Evolutionary conservation across 2,888 invertebrate genomes (phyloP), one percentile per base, ranked within the genome.

Genomic region (Bursaphelenchus okinawaensis): DNA sequence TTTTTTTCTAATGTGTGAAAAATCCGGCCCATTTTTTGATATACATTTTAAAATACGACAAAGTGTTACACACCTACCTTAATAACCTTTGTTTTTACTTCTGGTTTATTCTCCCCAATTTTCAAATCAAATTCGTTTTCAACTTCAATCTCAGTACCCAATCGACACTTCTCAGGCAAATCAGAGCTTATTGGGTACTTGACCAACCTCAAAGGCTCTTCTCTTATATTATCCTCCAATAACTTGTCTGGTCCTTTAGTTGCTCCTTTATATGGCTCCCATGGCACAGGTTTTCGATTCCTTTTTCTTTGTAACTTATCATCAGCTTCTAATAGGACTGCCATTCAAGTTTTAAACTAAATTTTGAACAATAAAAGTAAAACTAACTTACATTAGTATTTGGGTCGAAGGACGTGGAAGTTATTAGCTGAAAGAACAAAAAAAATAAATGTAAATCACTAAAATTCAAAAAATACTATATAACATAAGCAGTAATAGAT

Each of bases 241-340:
- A 40, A n/a, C 40, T 40, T 40, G 3, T 40, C 40, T 4, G 40
- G n/a, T 16, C 4, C 4, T 56, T 19, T 56, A 4, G 4, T 26
- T 0, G 75, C 75, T 20, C 71, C 75, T 64, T 72, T 75, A 59
- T 68, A 75, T 27, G 76, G 76, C 61, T 76, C 76, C 76, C 76
- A 76, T n/a, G 76, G 76, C 4, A 76, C 74, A 29, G 67, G 71
- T 62, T 72, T 72, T 19, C 29, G 56, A 27, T 56, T 24, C 6
- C 6, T 40, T 40, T 40, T 40, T n/a, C 40, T 12, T 12, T 16
- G 40, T 16, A 40, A 12, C n/a, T 40, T 7, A 29, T 29, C 40
- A 16, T 40, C 40, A 40, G 12, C n/a, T 4, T 12, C 40, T 40
- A n/a, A n/a, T n/a, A n/a, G n/a, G n/a, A n/a, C n/a, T n/a, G n/a